Percentiles rank a stretch among this genome's conserved stretches.
Conservation (phyloP, 2,888 invertebrate species). For the Cantharis rufa region DNA sequence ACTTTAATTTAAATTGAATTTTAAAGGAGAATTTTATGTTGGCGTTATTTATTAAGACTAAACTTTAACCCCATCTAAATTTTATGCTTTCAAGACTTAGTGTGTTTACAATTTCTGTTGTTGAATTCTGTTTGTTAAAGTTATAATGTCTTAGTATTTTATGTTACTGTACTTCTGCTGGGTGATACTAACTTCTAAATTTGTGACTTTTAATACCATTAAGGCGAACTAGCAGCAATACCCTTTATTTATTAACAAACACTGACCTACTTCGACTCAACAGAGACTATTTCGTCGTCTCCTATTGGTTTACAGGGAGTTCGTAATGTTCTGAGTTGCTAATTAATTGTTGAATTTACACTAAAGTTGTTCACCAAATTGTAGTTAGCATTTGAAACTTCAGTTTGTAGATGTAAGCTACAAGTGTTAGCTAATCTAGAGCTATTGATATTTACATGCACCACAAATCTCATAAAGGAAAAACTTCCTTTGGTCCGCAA, state of each 20-base stretch:
- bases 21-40: background rate
- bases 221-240: conserved; percentile 24
- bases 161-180: conserved; percentile 1
- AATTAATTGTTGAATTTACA: conserved; percentile 50
- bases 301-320: conserved; percentile 38
- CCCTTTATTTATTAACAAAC: conserved; percentile 28
- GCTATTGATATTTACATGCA: conserved; percentile 41
- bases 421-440: conserved; percentile 45
- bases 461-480: conserved; percentile 11
- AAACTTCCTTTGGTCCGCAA: background rate
- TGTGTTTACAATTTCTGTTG: background rate
- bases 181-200: conserved; percentile 11
- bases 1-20: background rate
- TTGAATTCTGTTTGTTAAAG: background rate
- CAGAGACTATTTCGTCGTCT: conserved; percentile 33
- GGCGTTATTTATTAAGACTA: background rate
- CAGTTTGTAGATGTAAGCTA: conserved; percentile 35
- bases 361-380: conserved; percentile 42
- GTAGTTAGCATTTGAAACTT: conserved; percentile 32
- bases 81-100: background rate
- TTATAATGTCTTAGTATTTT: conserved; percentile 3
- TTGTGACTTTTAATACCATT: conserved; percentile 29
- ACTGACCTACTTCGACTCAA: conserved; percentile 22
- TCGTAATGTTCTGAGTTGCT: conserved; percentile 43
- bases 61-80: background rate